phyloP scores from a whole-genome alignment of 2,888 invertebrate genomes.

The Rhogogaster chlorosoma region DNA sequence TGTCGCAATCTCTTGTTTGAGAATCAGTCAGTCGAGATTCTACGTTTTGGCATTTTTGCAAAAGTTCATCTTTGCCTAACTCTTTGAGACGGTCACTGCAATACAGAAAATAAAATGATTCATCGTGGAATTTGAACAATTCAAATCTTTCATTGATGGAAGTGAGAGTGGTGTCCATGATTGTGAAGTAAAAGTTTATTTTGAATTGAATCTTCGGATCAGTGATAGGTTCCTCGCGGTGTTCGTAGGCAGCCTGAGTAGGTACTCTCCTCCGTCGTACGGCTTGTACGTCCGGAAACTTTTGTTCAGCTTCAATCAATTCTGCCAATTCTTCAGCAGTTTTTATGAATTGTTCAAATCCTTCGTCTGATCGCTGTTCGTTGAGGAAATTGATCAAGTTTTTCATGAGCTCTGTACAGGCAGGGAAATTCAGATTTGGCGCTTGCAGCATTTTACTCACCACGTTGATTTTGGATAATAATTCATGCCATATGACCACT shows the following conservation, averaged over 20 bases:
- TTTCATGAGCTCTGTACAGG: not conserved
- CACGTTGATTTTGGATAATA: slow-evolving; percentile 50
- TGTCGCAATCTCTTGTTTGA: slow-evolving; percentile 35
- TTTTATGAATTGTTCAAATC: slow-evolving; percentile 46
- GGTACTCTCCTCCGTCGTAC: slow-evolving; percentile 40
- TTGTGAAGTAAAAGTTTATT: slow-evolving; percentile 43
- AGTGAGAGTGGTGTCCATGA: too few species aligned
- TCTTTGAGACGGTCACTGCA: slow-evolving; percentile 40
- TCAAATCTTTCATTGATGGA: too few species aligned
- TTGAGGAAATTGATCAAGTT: slow-evolving; percentile 50
- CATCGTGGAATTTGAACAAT: too few species aligned
- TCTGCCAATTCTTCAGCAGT: slow-evolving; percentile 49
- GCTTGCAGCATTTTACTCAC: slow-evolving; percentile 54
- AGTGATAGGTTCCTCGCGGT: slow-evolving; percentile 46
- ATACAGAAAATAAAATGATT: slow-evolving; percentile 16
- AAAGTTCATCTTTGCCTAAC: slow-evolving; percentile 41
- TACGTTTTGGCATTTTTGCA: slow-evolving; percentile 39
- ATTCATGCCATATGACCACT: slow-evolving; percentile 53
- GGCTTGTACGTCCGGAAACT: slow-evolving; percentile 31
- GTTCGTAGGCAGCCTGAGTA: slow-evolving; percentile 50
- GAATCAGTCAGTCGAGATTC: slow-evolving; percentile 23
- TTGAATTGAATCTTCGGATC: slow-evolving; percentile 53
- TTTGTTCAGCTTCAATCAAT: slow-evolving; percentile 31
- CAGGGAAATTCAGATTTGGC: slow-evolving; percentile 42
- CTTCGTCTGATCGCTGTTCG: slow-evolving; percentile 50